Conservation (phyloP, 2,888 invertebrate species). For the Scaptomyza reducta region DNA sequence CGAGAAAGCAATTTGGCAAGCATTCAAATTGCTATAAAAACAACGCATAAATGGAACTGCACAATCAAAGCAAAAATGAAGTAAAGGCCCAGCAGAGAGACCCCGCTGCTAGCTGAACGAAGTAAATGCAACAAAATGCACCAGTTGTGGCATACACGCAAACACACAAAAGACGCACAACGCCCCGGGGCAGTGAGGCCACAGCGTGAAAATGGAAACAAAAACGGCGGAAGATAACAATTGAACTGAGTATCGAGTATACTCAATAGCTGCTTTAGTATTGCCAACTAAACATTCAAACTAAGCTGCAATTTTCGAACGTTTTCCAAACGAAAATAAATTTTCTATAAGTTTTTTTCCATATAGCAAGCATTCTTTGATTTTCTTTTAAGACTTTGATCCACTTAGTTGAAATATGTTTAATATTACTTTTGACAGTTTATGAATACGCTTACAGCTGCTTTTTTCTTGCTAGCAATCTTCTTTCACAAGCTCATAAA, state of each 20-base stretch:
- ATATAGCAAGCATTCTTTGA: too few relatives aligned
- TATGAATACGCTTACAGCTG: neutral
- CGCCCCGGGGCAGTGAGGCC: conserved; percentile 27
- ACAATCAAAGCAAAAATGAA: conserved; percentile 62
- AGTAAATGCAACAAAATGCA: conserved; percentile 17
- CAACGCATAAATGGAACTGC: conserved; percentile 70
- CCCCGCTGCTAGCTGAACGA: conserved; percentile 7
- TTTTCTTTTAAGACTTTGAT: neutral
- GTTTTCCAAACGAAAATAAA: too few relatives aligned
- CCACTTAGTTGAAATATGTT: neutral
- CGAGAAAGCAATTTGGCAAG: conserved; percentile 72
- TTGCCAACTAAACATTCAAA: too few relatives aligned
- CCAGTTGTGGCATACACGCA: conserved; percentile 10
- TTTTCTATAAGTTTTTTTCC: too few relatives aligned
- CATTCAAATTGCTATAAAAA: conserved; percentile 73
- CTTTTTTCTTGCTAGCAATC: neutral
- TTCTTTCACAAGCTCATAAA: conserved; percentile 35
- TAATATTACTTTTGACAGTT: neutral
- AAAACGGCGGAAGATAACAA: too few relatives aligned
- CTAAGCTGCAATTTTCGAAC: too few relatives aligned
- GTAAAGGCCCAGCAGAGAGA: conserved; percentile 21
- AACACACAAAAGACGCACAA: conserved; percentile 26
- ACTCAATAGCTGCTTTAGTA: too few relatives aligned
- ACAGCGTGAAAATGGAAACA: neutral
- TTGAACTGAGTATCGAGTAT: too few relatives aligned